Percentiles rank a stretch among this genome's conserved stretches.
These are phyloP conservation scores for Corydoras sp. DNA, from an alignment of 2,113 vertebrate species.

Conservation along the genomic window DNA sequence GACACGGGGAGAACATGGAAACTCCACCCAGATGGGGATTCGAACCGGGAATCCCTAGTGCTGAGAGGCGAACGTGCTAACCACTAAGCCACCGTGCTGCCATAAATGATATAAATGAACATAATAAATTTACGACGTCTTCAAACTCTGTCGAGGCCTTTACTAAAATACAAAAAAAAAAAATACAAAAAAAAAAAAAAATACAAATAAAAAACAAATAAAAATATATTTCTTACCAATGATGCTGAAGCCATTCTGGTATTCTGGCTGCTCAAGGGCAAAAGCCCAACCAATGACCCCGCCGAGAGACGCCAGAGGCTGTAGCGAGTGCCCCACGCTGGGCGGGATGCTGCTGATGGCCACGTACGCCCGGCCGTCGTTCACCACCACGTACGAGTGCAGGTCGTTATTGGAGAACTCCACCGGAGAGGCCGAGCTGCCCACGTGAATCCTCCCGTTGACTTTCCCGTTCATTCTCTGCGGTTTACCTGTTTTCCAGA, in stretches of 20 bases:
- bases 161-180: too few relatives aligned
- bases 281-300: conserved; percentile 94
- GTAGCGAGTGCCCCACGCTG: conserved; percentile 75
- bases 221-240: conserved; percentile 78
- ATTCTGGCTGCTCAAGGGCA: conserved; percentile 85
- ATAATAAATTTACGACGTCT: too few relatives aligned
- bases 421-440: conserved; percentile 64
- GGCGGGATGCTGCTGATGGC: conserved; percentile 86
- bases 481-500: conserved; percentile 72
- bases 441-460: conserved; percentile 77
- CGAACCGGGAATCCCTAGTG: too few relatives aligned
- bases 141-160: too few relatives aligned
- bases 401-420: conserved; percentile 81
- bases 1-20: too few relatives aligned
- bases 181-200: too few relatives aligned
- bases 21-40: too few relatives aligned
- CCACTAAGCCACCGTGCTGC: too few relatives aligned
- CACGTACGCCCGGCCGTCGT: conserved; percentile 88
- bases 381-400: conserved; percentile 91
- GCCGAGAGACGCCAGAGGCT: conserved; percentile 79
- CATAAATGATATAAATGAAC: too few relatives aligned
- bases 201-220: too few relatives aligned
- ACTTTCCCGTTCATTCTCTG: conserved; percentile 93
- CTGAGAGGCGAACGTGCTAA: too few relatives aligned
- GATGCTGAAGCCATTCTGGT: conserved; percentile 87